Conservation (phyloP, 23 tunicate genomes). For the Botrylloides violaceus region DNA sequence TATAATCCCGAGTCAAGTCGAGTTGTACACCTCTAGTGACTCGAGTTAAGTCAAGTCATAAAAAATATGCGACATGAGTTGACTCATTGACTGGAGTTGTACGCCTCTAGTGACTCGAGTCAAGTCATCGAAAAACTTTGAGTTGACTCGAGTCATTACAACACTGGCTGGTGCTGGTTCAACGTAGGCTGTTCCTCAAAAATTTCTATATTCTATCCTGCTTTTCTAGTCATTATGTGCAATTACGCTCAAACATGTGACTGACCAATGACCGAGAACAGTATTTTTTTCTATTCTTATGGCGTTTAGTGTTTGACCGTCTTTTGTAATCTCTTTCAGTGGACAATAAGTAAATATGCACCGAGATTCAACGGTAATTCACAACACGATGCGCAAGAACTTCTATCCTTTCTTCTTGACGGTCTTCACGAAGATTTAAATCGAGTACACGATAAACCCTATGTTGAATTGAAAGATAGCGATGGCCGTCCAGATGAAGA, state of each 20-base stretch:
- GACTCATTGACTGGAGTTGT: no score
- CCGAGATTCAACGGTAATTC: slow-evolving; percentile 80
- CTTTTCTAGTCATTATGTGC: no score
- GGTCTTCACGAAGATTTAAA: slow-evolving; percentile 89
- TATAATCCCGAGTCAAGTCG: no score
- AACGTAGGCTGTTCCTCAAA: neutral
- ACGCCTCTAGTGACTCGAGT: no score
- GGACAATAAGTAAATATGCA: slow-evolving; percentile 95
- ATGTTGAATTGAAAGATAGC: slow-evolving; percentile 85
- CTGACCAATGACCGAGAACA: neutral
- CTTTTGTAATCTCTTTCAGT: slow-evolving; percentile 28
- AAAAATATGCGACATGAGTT: no score
- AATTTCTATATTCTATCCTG: no score
- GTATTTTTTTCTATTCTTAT: neutral
- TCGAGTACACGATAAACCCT: slow-evolving; percentile 82
- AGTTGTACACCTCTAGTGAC: no score
- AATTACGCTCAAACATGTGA: no score
- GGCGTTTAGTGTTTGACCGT: neutral
- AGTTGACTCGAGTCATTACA: no score
- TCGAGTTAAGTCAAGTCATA: no score
- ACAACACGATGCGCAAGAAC: slow-evolving; percentile 96
- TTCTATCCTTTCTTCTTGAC: slow-evolving; percentile 78
- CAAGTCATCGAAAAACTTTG: no score
- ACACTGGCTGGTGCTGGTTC: no score
- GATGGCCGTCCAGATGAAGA: slow-evolving; percentile 96